Base-by-base conservation (phyloP, 2,113 vertebrate genomes). In the Sterrhoptilus dennistouni region DNA sequence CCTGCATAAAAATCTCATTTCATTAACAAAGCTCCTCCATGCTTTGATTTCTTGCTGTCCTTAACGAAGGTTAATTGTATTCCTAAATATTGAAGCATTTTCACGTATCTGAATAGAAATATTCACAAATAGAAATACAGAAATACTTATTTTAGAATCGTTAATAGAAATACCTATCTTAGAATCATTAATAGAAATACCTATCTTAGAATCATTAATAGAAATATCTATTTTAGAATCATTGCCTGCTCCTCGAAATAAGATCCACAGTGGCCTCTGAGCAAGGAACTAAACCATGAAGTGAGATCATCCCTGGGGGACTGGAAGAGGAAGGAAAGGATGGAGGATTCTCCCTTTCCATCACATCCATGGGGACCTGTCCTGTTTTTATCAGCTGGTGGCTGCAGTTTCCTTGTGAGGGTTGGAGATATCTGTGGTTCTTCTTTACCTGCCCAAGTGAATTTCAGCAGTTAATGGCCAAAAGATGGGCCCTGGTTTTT, bases 31-130 rank as follows among this genome's bases (percentile, higher is more conserved):
- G 4, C 16, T 47, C 40, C 45, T 85, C 23, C 16, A 4, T 40
- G 18, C 35, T 59, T 57, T 44, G 4, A 8, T 60, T 82, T 53
- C 33, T 33, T 36, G 31, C 53, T 76, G 50, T 27, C 54, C 33
- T 20, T 44, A 3, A 33, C 3, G 5, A 63, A 59, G 11, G 23
- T n/a, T 31, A 9, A 49, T 10, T 42, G 8, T 33, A 8, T n/a
- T 61, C 21, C 63, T 29, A n/a, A 31, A 45, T 35, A 33, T 15
- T 25, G 11, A 54, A 63, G 20, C 3, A 5, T 3, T 56, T 54
- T 59, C 8, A 9, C 0, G 0, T 25, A 12, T 9, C 29, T 35
- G 23, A 47, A 47, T 47, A 47, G 45, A n/a, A n/a, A n/a, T n/a
- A n/a, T n/a, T n/a, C n/a, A n/a, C n/a, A n/a, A n/a, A n/a, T n/a